A percentile compares a stretch with the other conserved stretches of the same genome.
Conservation (phyloP, 1,140 invertebrate genomes). For the Subanguina moxae region DNA sequence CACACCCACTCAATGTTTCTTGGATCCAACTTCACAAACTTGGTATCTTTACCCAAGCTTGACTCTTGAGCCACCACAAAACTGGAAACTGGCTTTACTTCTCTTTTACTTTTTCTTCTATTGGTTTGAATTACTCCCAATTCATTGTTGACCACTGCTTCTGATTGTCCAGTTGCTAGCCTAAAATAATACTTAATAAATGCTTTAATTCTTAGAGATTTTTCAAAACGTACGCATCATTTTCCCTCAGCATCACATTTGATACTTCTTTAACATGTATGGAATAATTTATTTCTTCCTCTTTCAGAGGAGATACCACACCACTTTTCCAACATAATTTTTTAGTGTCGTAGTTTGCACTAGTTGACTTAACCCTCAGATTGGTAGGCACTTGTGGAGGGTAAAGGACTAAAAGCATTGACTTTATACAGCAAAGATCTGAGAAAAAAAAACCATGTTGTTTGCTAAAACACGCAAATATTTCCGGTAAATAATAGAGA, state of each 20-base stretch:
- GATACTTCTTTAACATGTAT: slow-evolving; percentile 29
- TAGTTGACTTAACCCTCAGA: slow-evolving; percentile 13
- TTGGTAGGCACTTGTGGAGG: slow-evolving; percentile 28
- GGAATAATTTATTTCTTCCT: slow-evolving; percentile 21
- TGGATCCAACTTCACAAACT: slow-evolving; percentile 23
- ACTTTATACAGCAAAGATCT: slow-evolving; percentile 11
- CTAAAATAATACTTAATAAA: background rate
- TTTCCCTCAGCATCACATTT: slow-evolving; percentile 18
- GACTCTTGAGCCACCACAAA: slow-evolving; percentile 25
- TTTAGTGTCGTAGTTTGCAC: background rate
- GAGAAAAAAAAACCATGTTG: slow-evolving; percentile 24
- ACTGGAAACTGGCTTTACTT: background rate
- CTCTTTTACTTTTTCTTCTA: slow-evolving; percentile 6
- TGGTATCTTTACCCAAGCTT: slow-evolving; percentile 4
- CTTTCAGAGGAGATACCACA: background rate
- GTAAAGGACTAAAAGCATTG: slow-evolving; percentile 32
- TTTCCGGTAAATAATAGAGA: slow-evolving; percentile 44
- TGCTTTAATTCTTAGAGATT: slow-evolving; percentile 7
- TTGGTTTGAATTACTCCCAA: background rate
- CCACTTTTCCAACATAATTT: slow-evolving; percentile 24
- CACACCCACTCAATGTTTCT: slow-evolving; percentile 25
- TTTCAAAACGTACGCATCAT: slow-evolving; percentile 7
- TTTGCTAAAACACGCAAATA: slow-evolving; percentile 41
- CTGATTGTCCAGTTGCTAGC: too few species aligned
- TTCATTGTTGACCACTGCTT: background rate